Evolutionary conservation across 2,797 vertebrate species (phyloP), one percentile per base, ranked within the genome.

Genomic region (Hybognathus amarus): DNA sequence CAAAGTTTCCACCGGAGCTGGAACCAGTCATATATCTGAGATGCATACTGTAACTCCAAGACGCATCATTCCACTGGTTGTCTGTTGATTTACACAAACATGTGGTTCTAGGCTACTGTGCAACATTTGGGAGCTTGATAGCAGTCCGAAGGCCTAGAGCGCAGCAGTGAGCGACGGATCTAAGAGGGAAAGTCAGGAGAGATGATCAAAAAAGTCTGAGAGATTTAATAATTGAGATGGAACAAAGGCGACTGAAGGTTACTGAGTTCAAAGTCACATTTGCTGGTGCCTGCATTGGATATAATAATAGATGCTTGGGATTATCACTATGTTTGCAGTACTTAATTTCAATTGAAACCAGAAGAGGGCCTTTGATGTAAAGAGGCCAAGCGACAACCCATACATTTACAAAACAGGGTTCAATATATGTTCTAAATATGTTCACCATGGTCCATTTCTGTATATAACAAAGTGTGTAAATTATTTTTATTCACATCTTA

Each of bases 1-100:
- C 84, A 77, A 71, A 87, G 77, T 87, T 88, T 88, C 87, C 87
- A 90, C 87, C 87, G 83, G 85, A 84, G 69, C 83, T 89, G 87
- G 91, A 92, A 90, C 83, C 67, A 27, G 87, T 89, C 79, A 85
- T 87, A 93, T 90, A 93, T 92, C 88, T 93, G 91, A 92, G 85
- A 90, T 89, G 85, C 85, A 89, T 91, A 6, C 36, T 36, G 36
- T 36, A 89, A 88, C 88, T 86, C 70, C 27, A 45, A n/a, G 86
- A 89, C 87, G 87, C 86, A 89, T 86, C 76, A 74, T 81, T 86
- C 81, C 22, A 88, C 77, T 77, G 56, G 77, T 86, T 90, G 88
- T 88, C 85, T 80, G 54, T 85, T 83, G 85, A 85, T 75, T 73
- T 64, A 80, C 73, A 83, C 75, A 77, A 68, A 83, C 66, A 79